These are phyloP conservation scores for Clupea harengus DNA, from an alignment of 2,113 vertebrate species.

Conservation along the genomic window DNA sequence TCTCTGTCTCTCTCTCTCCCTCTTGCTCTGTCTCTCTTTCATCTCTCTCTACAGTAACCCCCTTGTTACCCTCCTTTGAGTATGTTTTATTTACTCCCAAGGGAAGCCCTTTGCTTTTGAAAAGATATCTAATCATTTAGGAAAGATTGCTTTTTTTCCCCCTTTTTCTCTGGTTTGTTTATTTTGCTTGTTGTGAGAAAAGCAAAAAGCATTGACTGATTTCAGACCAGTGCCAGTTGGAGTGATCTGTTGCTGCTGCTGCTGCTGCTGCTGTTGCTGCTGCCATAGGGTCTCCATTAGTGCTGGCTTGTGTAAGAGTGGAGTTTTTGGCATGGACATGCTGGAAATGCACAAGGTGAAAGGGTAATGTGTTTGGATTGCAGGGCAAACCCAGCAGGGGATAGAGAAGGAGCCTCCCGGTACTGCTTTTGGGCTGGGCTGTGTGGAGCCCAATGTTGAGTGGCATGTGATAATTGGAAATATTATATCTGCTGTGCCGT, in stretches of 20 bases:
- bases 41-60: constrained; percentile 32
- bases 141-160: constrained; percentile 33
- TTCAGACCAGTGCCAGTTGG: constrained; percentile 25
- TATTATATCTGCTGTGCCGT: constrained; percentile 31
- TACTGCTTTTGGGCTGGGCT: constrained; percentile 23
- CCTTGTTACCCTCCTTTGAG: neutral
- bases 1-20: constrained; percentile 11
- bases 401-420: constrained; percentile 38
- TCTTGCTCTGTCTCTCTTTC: constrained; percentile 37
- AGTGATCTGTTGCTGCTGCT: constrained; percentile 28
- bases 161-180: neutral
- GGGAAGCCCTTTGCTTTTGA: neutral
- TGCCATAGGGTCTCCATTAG: constrained; percentile 17
- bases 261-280: neutral
- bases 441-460: constrained; percentile 24
- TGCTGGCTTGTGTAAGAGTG: constrained; percentile 19
- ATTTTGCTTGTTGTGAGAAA: constrained; percentile 23
- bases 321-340: constrained; percentile 24
- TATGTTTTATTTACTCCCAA: neutral
- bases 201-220: neutral
- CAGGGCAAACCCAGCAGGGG: constrained; percentile 43
- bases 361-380: constrained; percentile 49
- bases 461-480: constrained; percentile 47
- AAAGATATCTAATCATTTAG: constrained; percentile 33
- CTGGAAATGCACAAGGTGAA: constrained; percentile 38